Evolutionary conservation across 1,140 invertebrate species (phyloP).

Genomic region (Macrosteles quadrilineatus): DNA sequence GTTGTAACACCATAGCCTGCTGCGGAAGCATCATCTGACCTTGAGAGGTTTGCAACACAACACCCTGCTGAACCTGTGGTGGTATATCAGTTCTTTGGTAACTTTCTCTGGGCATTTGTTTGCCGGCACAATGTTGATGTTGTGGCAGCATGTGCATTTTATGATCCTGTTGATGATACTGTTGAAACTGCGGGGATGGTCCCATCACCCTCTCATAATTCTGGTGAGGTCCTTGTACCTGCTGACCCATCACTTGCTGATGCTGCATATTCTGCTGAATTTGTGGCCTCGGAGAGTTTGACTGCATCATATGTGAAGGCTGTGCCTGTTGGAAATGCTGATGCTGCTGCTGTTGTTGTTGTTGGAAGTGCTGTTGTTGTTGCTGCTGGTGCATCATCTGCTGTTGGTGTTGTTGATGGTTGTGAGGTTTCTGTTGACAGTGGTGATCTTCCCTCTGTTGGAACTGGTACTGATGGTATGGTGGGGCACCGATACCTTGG

Average conservation of each 20-base stretch:
- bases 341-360: slow-evolving; percentile 44
- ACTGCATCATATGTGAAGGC: slow-evolving; percentile 48
- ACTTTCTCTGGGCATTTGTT: slow-evolving; percentile 2
- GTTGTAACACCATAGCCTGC: slow-evolving; percentile 25
- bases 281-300: slow-evolving; percentile 45
- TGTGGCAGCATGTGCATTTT: slow-evolving; percentile 22
- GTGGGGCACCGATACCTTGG: neutral
- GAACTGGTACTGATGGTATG: slow-evolving; percentile 16
- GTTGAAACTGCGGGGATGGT: slow-evolving; percentile 39
- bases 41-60: slow-evolving; percentile 31
- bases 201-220: slow-evolving; percentile 28
- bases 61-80: neutral
- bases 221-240: slow-evolving; percentile 30
- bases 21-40: slow-evolving; percentile 29
- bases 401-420: slow-evolving; percentile 49
- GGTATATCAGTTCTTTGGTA: slow-evolving; percentile 21
- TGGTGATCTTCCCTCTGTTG: neutral
- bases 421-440: slow-evolving; percentile 27
- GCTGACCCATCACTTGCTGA: slow-evolving; percentile 38
- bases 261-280: slow-evolving; percentile 42
- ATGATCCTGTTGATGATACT: slow-evolving; percentile 48
- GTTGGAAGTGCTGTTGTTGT: slow-evolving; percentile 45
- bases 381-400: slow-evolving; percentile 48
- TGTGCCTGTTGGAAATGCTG: slow-evolving; percentile 44
- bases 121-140: slow-evolving; percentile 22